Conservation (phyloP, 2,797 vertebrate genomes). For the Crypturellus tataupa region DNA sequence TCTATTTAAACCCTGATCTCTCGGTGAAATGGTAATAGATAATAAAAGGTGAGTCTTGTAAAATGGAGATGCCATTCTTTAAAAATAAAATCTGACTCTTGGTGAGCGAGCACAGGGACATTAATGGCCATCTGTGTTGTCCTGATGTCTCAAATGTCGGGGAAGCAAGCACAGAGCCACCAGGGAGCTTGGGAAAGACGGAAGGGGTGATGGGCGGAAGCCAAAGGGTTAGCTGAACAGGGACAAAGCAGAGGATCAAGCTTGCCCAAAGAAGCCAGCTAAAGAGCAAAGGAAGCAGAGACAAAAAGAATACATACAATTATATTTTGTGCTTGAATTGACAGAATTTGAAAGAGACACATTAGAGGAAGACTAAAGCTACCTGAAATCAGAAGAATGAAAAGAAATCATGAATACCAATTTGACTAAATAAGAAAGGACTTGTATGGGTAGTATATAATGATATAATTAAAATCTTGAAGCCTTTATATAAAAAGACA, state of each 20-base stretch:
- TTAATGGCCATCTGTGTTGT: conserved; percentile 28
- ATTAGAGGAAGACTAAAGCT: not conserved
- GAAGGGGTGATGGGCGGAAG: not conserved
- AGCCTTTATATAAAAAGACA: not conserved
- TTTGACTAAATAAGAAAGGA: not conserved
- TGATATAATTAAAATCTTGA: not conserved
- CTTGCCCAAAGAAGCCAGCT: not conserved
- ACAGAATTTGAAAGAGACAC: not conserved
- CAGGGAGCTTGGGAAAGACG: not conserved
- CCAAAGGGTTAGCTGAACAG: not conserved
- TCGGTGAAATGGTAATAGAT: not conserved
- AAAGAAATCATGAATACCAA: not conserved
- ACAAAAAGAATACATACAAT: not conserved
- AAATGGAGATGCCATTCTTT: not conserved
- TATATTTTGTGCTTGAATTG: not conserved
- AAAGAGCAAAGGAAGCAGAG: not conserved
- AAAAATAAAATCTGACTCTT: not conserved
- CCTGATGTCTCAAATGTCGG: not conserved
- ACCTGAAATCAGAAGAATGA: not conserved
- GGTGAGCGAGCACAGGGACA: not conserved
- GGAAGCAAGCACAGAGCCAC: not conserved
- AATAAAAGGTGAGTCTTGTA: not conserved
- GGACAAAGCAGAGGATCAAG: not conserved
- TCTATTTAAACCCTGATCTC: not conserved
- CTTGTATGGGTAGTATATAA: not conserved